Evolutionary conservation across 2,888 invertebrate genomes (phyloP).

Genomic region (Ypsolopha sequella): DNA sequence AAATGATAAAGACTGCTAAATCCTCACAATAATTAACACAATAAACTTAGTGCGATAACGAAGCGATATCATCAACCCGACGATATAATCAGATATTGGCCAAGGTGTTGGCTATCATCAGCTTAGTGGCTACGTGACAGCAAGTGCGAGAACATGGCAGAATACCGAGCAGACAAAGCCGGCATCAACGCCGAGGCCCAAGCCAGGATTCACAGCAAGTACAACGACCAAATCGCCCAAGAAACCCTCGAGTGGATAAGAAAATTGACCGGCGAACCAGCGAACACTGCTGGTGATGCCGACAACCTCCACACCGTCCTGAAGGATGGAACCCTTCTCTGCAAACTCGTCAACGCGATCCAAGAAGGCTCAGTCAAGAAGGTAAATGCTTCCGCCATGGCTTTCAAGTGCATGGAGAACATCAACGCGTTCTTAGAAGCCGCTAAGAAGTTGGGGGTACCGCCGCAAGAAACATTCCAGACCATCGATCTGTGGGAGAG

Average conservation of each 20-base stretch:
- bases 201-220: slow-evolving; percentile 90
- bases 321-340: slow-evolving; percentile 91
- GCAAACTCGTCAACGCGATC: slow-evolving; percentile 89
- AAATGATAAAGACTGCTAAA: not conserved
- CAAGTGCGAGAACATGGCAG: slow-evolving; percentile 51
- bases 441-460: slow-evolving; percentile 89
- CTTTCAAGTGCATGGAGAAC: slow-evolving; percentile 99
- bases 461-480: slow-evolving; percentile 95
- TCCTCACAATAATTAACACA: not conserved
- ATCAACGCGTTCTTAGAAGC: slow-evolving; percentile 93
- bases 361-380: slow-evolving; percentile 92
- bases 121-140: slow-evolving; percentile 59
- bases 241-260: slow-evolving; percentile 96
- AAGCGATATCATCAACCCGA: slow-evolving; percentile 7
- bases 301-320: slow-evolving; percentile 91
- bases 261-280: slow-evolving; percentile 83
- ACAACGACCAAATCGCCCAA: slow-evolving; percentile 91
- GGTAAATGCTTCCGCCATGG: slow-evolving; percentile 90
- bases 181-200: slow-evolving; percentile 66
- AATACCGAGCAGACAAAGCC: slow-evolving; percentile 59
- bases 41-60: not conserved
- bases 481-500: slow-evolving; percentile 98
- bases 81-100: slow-evolving; percentile 43
- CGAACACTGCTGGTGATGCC: slow-evolving; percentile 87
- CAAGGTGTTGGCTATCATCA: slow-evolving; percentile 40